Percentiles rank a stretch among this genome's conserved stretches.
Evolutionary conservation across 2,113 vertebrate species (phyloP).

Genomic region (Anhinga anhinga): DNA sequence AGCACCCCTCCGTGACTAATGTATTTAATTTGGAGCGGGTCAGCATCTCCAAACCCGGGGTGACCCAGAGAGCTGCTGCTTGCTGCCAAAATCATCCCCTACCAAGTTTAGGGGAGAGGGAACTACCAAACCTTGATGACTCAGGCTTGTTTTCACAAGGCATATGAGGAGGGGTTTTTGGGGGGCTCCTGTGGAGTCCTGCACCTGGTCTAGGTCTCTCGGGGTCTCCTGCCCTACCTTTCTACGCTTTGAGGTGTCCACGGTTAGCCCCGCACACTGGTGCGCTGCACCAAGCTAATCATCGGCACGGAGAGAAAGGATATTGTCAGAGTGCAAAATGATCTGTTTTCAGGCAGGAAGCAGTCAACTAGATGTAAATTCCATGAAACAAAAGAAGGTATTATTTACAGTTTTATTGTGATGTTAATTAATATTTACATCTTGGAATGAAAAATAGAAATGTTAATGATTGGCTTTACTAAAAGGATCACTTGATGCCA

Average conservation of each 20-base stretch:
- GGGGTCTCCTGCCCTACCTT: conserved; percentile 37
- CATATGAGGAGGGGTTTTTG: neutral
- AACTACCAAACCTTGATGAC: neutral
- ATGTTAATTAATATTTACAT: conserved; percentile 77
- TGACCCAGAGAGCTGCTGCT: neutral
- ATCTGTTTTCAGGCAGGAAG: conserved; percentile 83
- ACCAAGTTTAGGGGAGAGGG: neutral
- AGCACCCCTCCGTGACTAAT: neutral
- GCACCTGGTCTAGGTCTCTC: neutral
- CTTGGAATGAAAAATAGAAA: conserved; percentile 74
- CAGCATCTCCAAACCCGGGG: neutral
- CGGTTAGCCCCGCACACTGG: conserved; percentile 47
- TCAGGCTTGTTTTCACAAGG: neutral
- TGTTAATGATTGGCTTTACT: conserved; percentile 85
- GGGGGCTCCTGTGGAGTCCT: neutral
- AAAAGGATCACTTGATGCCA: conserved; percentile 89
- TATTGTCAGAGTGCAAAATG: conserved; percentile 77
- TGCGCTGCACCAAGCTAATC: conserved; percentile 65
- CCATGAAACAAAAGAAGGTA: conserved; percentile 75
- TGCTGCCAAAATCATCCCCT: conserved; percentile 31
- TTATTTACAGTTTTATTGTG: conserved; percentile 74
- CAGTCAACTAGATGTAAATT: conserved; percentile 80
- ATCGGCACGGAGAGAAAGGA: conserved; percentile 64
- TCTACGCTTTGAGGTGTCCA: conserved; percentile 35
- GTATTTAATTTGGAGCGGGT: neutral